A percentile compares a stretch with the other conserved stretches of the same genome.
These are phyloP conservation scores for Cylindroiulus punctatus DNA, from an alignment of 2,888 invertebrate species.

Conservation along the genomic window DNA sequence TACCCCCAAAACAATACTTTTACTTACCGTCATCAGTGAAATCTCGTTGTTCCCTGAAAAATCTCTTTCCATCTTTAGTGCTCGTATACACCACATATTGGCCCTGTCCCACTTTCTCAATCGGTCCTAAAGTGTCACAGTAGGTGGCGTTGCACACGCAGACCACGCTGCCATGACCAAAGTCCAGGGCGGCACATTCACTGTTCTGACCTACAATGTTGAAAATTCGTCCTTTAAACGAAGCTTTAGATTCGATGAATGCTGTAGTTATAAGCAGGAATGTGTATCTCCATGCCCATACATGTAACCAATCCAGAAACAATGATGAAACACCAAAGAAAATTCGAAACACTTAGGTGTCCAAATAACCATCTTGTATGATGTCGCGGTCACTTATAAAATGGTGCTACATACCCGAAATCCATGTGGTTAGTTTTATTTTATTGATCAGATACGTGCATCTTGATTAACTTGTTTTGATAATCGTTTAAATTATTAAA, in stretches of 20 bases:
- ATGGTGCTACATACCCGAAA: too few relatives aligned
- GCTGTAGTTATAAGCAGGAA: too few relatives aligned
- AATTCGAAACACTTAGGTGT: too few relatives aligned
- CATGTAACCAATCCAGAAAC: background rate
- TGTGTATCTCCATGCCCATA: too few relatives aligned
- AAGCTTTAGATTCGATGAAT: too few relatives aligned
- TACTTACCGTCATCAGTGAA: background rate
- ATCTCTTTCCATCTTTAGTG: slow-evolving; percentile 72
- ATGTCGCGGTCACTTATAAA: background rate
- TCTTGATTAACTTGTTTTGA: too few relatives aligned
- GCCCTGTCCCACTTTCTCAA: slow-evolving; percentile 67
- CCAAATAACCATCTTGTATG: background rate
- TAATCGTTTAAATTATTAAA: too few relatives aligned
- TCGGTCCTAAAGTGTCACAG: slow-evolving; percentile 75
- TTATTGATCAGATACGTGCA: too few relatives aligned
- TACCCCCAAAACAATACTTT: background rate
- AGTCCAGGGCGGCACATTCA: slow-evolving; percentile 60
- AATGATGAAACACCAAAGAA: background rate
- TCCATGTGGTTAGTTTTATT: too few relatives aligned
- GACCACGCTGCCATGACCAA: slow-evolving; percentile 66
- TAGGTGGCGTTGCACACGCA: slow-evolving; percentile 79
- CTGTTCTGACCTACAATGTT: background rate
- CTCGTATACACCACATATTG: slow-evolving; percentile 72
- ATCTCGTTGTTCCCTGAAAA: slow-evolving; percentile 62
- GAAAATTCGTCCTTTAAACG: background rate